Evolutionary conservation across 2,888 invertebrate species (phyloP), one percentile per base, ranked within the genome.

Genomic region (Polia nebulosa): DNA sequence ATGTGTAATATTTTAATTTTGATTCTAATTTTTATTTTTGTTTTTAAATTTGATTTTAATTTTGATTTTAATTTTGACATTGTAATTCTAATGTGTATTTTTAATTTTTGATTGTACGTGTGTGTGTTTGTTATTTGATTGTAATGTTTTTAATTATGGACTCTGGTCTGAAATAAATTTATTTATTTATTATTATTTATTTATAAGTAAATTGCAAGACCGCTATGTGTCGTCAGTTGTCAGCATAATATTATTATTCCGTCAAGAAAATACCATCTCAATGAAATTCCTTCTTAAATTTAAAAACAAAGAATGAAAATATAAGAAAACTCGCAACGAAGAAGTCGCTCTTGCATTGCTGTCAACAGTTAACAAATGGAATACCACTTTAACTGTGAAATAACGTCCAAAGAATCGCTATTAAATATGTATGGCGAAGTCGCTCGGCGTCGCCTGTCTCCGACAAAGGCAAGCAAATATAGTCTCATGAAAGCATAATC

Each of bases 401-500:
- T 73, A 80, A 64, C 47, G 68, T 66, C 55, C 65, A 59, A 67
- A 70, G 64, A 66, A 72, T 71, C 70, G 44, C 47, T 45, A 80
- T 81, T 47, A 81, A 80, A 72, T 81, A 80, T 81, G 75, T 49
- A 80, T 66, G 63, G 25, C 29, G 34, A 59, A 52, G 66, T 15
- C 29, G 51, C 34, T 34, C 61, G 52, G 47, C 52, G 47, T 6
- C 59, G 51, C 25, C 71, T 53, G 78, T 62, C 62, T 39, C 36
- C 59, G 52, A 66, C 67, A 68, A 62, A 68, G 32, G 45, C 77
- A 51, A 64, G 39, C 65, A 73, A 73, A 70, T 72, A 76, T 80
- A 80, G 67, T 70, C 67, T 77, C 77, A 70, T 74, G 74, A 77
- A 80, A 80, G 65, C 73, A 77, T 80, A 76, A 80, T 77, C 62